Percentiles rank a stretch among this genome's conserved stretches.
These are phyloP conservation scores for Anseranas semipalmata DNA, from an alignment of 2,113 vertebrate species.

Conservation along the genomic window DNA sequence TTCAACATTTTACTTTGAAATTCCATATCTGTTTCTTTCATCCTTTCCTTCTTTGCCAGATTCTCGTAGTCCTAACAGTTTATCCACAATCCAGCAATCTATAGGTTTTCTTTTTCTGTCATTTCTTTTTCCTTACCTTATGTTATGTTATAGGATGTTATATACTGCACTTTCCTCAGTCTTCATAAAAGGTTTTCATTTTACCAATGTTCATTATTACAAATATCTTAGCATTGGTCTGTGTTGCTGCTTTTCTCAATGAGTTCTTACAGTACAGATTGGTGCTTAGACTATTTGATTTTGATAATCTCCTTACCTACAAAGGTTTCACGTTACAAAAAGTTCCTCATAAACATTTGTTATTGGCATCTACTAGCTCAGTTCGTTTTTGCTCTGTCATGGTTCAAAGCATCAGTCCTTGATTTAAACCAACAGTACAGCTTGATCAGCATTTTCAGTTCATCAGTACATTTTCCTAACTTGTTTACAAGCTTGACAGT, in stretches of 20 bases:
- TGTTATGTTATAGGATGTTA: neutral
- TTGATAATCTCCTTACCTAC: neutral
- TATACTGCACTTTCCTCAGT: neutral
- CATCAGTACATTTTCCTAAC: constrained; percentile 16
- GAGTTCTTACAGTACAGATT: neutral
- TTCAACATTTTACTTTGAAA: neutral
- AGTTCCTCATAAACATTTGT: neutral
- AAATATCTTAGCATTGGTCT: neutral
- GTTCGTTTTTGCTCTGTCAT: constrained; percentile 4
- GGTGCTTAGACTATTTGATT: neutral
- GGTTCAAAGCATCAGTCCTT: neutral
- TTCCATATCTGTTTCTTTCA: neutral
- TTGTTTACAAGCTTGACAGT: constrained; percentile 33
- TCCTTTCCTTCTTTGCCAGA: neutral
- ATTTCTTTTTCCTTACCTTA: neutral
- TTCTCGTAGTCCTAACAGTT: neutral
- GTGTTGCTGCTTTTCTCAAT: neutral
- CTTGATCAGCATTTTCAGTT: constrained; percentile 17
- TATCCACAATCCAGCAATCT: neutral
- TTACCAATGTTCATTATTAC: neutral
- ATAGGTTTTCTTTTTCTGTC: neutral
- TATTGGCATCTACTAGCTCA: neutral
- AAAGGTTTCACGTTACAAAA: neutral
- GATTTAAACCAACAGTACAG: neutral
- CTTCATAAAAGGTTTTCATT: neutral